Conservation (phyloP, 1,140 invertebrate species). For the Bombus pyrosoma region DNA sequence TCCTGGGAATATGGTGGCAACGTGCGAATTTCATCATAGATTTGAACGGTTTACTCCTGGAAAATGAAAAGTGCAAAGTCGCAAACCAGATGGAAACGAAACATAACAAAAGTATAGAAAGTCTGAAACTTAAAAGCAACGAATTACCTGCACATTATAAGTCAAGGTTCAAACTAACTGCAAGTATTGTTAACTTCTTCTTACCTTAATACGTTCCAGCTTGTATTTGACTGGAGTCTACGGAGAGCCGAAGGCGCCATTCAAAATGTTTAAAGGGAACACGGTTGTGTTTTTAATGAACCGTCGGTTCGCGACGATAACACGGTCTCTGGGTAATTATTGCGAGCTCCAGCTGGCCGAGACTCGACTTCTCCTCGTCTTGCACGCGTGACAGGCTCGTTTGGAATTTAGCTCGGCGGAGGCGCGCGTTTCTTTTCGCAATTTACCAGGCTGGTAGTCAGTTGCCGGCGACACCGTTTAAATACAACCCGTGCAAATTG, state of each 20-base stretch:
- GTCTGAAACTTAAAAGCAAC: background rate
- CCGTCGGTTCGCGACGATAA: background rate
- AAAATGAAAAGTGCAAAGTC: too few relatives aligned
- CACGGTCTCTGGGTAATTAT: conserved; percentile 34
- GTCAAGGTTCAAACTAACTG: background rate
- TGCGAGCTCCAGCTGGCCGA: background rate
- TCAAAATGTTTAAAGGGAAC: background rate
- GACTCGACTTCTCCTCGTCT: background rate
- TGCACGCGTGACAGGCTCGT: conserved; percentile 14
- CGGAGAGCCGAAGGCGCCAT: too few relatives aligned
- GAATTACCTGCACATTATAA: background rate
- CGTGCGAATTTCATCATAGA: too few relatives aligned
- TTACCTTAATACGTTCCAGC: background rate
- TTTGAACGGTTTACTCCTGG: too few relatives aligned
- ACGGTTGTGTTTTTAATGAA: conserved; percentile 9
- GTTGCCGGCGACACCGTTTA: conserved; percentile 35
- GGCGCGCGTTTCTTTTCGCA: conserved; percentile 35
- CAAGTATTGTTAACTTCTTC: background rate
- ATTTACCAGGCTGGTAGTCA: conserved; percentile 19
- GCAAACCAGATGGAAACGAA: too few relatives aligned
- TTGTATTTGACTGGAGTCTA: too few relatives aligned
- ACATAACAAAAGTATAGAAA: background rate
- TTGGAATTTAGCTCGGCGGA: conserved; percentile 5
- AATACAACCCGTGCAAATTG: background rate
- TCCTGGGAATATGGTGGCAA: too few relatives aligned